Percentiles rank a stretch among this genome's conserved stretches.
Conservation (phyloP, 2,888 invertebrate genomes). For the Blomia tropicalis region DNA sequence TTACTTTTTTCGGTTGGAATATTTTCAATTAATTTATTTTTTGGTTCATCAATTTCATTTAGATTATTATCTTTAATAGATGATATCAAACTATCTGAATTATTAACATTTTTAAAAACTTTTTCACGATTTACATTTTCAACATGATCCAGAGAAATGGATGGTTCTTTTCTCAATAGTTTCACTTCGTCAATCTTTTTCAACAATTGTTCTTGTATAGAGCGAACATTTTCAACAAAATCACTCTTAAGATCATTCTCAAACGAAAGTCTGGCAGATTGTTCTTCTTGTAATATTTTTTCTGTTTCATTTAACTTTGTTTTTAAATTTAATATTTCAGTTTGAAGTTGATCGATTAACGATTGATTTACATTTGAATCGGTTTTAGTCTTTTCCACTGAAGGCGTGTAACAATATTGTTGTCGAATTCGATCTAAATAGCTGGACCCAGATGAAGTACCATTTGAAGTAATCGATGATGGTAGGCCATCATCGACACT, state of each 20-base stretch:
- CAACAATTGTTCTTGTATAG: neutral
- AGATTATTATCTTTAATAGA: no score
- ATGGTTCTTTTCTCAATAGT: slow-evolving; percentile 8
- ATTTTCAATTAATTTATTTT: no score
- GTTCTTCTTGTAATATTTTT: slow-evolving; percentile 1
- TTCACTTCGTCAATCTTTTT: slow-evolving; percentile 15
- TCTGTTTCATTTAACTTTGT: slow-evolving; percentile 15
- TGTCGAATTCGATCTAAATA: neutral
- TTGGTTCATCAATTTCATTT: no score
- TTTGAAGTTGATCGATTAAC: slow-evolving; percentile 4
- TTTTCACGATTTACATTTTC: neutral
- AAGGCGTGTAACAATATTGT: neutral
- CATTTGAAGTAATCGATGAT: neutral
- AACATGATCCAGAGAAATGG: neutral
- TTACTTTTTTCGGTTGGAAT: no score
- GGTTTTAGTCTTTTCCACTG: neutral
- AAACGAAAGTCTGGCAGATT: slow-evolving; percentile 1
- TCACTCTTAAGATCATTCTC: slow-evolving; percentile 16
- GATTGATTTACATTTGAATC: neutral
- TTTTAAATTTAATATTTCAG: slow-evolving; percentile 2
- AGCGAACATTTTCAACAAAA: neutral
- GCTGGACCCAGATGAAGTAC: neutral
- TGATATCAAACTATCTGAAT: no score
- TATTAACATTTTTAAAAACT: no score
- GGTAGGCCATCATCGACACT: slow-evolving; percentile 6